Evolutionary conservation across 1,140 invertebrate genomes (phyloP).

Genomic region (Physella acuta): DNA sequence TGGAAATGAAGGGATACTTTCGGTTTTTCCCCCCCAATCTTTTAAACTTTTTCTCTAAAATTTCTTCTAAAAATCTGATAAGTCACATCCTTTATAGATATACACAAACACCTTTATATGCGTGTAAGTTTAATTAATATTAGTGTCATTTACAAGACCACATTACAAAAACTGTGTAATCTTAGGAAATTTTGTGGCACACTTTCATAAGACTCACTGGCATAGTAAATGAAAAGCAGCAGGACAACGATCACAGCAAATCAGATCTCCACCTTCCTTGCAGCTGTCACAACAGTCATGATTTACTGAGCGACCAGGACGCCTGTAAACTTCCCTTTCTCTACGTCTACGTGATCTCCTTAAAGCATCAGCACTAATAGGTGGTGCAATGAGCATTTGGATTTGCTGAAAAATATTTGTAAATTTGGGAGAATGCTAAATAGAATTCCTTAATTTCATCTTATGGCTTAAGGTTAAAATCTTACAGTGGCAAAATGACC

Average conservation of each 20-base stretch:
- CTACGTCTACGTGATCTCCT: constrained; percentile 62
- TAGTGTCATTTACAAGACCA: too few species aligned
- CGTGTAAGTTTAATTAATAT: too few species aligned
- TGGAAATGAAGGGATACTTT: too few species aligned
- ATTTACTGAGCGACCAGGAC: constrained; percentile 86
- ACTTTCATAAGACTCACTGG: constrained; percentile 71
- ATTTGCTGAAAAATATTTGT: constrained; percentile 71
- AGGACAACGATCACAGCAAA: constrained; percentile 93
- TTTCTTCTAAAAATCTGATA: too few species aligned
- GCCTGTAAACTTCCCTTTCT: constrained; percentile 73
- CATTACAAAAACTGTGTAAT: too few species aligned
- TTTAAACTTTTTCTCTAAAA: too few species aligned
- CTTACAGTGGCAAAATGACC: too few species aligned
- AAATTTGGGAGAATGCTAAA: constrained; percentile 18
- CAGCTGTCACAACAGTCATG: constrained; percentile 85
- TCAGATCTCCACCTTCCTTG: constrained; percentile 88
- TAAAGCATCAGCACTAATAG: constrained; percentile 70
- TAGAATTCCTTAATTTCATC: constrained; percentile 21
- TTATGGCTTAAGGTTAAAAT: too few species aligned
- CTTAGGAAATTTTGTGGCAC: not conserved
- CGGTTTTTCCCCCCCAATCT: too few species aligned
- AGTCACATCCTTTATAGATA: too few species aligned
- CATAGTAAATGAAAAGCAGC: constrained; percentile 92
- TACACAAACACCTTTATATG: too few species aligned
- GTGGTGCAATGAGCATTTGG: constrained; percentile 82